Base-by-base conservation (phyloP, 92 coral and sea anemone species). In the Epizoanthus illoricatus region DNA sequence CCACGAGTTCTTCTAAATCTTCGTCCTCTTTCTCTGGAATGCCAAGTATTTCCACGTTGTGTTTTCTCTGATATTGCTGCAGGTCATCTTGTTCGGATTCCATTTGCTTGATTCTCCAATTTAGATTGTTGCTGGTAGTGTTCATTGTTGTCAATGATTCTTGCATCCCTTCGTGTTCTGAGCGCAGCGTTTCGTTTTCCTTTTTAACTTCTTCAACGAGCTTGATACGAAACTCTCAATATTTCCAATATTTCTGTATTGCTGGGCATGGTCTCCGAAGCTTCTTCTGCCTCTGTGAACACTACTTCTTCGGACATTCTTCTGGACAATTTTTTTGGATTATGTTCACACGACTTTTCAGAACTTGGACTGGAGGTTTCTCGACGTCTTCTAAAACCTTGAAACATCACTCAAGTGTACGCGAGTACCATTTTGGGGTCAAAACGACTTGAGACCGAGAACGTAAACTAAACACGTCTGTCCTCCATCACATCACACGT, bases 11-110 rank as follows among this genome's bases (percentile, higher is more conserved):
- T 18, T 71, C 59, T 20, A 71, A 11, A 45, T 3, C 41, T 41
- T 71, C 57, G 19, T 71, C 56, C 43, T 69, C 74, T 16, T 13
- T 39, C n/a, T 69, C 56, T 39, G 74, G 55, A 11, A 28, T 69
- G 9, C 28, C 24, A 39, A 42, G 49, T 3, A 69, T 40, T 69
- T 69, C 74, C 8, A 69, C 2, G 56, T 52, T 52, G 56, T 52
- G 56, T 52, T 52, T 52, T 52, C 56, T 52, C 15, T 52, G 56
- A 42, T 28, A 28, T n/a, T 69, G 74, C n/a, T 69, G 23, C 7
- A 69, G 74, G 17, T 69, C 74, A 47, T 40, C 74, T 69, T 69
- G 73, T 4, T 15, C 45, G 7, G 73, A 28, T 33, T 39, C 73
- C 41, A 39, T 4, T 16, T 28, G 28, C 39, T 67, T 0, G 45